Evolutionary conservation across 1,140 invertebrate species (phyloP).

Genomic region (Drosophila guanche): DNA sequence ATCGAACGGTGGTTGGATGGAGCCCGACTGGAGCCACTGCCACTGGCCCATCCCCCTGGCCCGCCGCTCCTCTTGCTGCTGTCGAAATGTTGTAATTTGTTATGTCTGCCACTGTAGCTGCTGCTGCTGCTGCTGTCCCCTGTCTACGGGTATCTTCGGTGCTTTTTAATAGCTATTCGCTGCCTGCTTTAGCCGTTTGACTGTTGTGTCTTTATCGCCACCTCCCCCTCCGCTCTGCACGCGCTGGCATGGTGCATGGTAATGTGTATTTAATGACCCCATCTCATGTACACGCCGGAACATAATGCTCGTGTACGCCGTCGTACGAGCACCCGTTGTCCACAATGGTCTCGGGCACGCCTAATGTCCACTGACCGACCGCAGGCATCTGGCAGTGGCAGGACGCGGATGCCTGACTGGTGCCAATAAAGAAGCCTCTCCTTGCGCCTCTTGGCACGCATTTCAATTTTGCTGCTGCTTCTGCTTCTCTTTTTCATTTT

Average conservation of each 20-base stretch:
- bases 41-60: neutral
- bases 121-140: conserved; percentile 11
- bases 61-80: conserved; percentile 43
- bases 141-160: conserved; percentile 47
- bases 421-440: conserved; percentile 65
- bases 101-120: conserved; percentile 56
- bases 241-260: conserved; percentile 48
- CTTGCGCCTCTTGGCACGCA: conserved; percentile 46
- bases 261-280: conserved; percentile 82
- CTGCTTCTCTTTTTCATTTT: neutral
- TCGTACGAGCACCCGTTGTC: conserved; percentile 55
- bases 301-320: conserved; percentile 61
- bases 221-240: conserved; percentile 1
- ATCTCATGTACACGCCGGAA: conserved; percentile 73
- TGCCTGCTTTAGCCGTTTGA: conserved; percentile 61
- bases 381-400: conserved; percentile 33
- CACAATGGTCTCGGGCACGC: conserved; percentile 31
- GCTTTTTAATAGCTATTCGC: conserved; percentile 73
- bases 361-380: conserved; percentile 63
- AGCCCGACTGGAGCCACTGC: no score
- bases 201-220: conserved; percentile 67
- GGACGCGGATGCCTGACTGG: conserved; percentile 35
- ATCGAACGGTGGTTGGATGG: conserved; percentile 35
- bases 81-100: conserved; percentile 73
- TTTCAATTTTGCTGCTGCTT: conserved; percentile 48